These are phyloP conservation scores for Steinernema carpocapsae DNA, from an alignment of 2,888 invertebrate species.

Conservation along the genomic window DNA sequence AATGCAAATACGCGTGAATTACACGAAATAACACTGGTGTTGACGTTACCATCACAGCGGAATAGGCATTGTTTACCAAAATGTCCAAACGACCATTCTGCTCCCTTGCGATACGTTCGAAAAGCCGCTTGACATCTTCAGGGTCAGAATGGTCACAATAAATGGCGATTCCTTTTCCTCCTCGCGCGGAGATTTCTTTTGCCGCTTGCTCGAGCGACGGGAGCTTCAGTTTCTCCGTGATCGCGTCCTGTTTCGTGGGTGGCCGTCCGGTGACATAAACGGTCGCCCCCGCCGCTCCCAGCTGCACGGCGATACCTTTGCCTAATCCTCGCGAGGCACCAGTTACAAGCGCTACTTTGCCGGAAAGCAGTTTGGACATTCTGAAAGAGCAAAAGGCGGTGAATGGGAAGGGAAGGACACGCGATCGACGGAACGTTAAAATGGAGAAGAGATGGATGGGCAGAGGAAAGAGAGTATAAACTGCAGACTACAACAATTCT, in stretches of 20 bases:
- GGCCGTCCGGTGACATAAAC: slow-evolving; percentile 44
- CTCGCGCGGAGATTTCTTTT: slow-evolving; percentile 63
- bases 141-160: slow-evolving; percentile 70
- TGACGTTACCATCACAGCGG: slow-evolving; percentile 41
- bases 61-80: slow-evolving; percentile 70
- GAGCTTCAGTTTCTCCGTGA: background rate
- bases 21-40: no score
- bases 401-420: no score
- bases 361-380: slow-evolving; percentile 35
- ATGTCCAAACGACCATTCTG: slow-evolving; percentile 69
- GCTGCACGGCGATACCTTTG: slow-evolving; percentile 45
- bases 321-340: slow-evolving; percentile 48
- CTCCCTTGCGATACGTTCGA: slow-evolving; percentile 66
- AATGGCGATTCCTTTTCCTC: slow-evolving; percentile 69
- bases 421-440: no score
- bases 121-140: slow-evolving; percentile 66
- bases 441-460: no score
- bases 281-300: slow-evolving; percentile 42
- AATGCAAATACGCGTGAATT: no score
- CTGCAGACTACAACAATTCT: no score
- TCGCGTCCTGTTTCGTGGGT: background rate
- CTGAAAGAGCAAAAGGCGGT: no score
- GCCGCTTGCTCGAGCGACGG: slow-evolving; percentile 52
- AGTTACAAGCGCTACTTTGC: slow-evolving; percentile 50
- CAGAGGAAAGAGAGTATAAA: no score